Conservation (phyloP, 2,797 vertebrate species). For the Heterohyrax brucei region DNA sequence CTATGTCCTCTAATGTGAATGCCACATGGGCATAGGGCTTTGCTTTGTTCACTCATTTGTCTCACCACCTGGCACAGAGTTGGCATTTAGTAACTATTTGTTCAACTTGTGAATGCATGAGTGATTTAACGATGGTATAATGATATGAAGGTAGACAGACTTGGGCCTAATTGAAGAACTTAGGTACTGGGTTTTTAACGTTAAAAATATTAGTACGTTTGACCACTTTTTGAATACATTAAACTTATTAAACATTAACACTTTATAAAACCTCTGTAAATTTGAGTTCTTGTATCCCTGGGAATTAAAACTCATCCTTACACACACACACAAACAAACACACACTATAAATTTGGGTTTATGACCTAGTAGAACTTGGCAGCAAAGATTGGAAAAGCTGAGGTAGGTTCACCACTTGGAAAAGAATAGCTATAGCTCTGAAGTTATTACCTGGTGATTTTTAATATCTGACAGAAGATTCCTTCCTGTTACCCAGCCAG, state of each 20-base stretch:
- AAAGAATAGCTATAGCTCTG: not conserved
- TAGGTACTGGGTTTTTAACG: not conserved
- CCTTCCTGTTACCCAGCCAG: not conserved
- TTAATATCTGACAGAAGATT: constrained; percentile 15
- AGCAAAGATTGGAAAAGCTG: not conserved
- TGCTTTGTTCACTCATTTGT: not conserved
- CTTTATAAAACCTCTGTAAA: not conserved
- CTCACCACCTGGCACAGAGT: not conserved
- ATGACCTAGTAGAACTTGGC: not conserved
- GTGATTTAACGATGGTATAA: not conserved
- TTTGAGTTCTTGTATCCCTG: constrained; percentile 9
- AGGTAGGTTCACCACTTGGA: not conserved
- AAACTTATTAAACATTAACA: not conserved
- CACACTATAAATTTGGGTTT: not conserved
- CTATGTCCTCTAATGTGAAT: not conserved
- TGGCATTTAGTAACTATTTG: not conserved
- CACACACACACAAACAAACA: not conserved
- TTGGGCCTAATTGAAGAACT: not conserved
- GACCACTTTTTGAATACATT: not conserved
- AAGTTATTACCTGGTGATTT: constrained; percentile 27
- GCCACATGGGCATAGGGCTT: not conserved
- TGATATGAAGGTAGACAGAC: not conserved
- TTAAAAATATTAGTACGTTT: not conserved
- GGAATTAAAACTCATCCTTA: not conserved
- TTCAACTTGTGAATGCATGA: not conserved